Conservation (phyloP, 2,113 vertebrate species). For the Sorex araneus region DNA sequence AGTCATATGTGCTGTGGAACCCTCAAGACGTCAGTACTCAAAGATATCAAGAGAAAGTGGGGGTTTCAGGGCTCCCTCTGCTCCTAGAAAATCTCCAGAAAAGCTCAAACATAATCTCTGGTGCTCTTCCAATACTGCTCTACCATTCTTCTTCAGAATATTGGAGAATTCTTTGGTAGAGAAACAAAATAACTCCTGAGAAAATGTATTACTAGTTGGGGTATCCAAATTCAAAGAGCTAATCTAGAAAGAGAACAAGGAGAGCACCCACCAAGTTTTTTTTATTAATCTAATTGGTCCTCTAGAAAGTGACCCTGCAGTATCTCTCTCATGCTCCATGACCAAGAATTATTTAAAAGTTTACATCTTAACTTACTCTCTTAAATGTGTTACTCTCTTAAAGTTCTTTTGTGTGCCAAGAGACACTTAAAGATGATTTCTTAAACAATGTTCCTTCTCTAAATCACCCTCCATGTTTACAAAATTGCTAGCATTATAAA, state of each 20-base stretch:
- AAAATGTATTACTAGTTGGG: not conserved
- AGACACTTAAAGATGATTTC: conserved; percentile 39
- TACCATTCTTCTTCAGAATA: not conserved
- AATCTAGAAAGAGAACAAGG: conserved; percentile 5
- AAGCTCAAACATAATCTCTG: not conserved
- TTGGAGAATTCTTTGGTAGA: not conserved
- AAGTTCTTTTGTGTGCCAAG: not conserved
- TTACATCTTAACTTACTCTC: conserved; percentile 54
- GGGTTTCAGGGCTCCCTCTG: not conserved
- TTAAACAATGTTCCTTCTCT: conserved; percentile 59
- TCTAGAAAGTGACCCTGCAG: conserved; percentile 56
- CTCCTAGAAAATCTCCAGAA: not conserved
- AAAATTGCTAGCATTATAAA: conserved; percentile 39
- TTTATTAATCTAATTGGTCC: conserved; percentile 18
- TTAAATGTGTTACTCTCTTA: not conserved
- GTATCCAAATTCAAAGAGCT: not conserved
- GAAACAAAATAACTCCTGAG: conserved; percentile 22
- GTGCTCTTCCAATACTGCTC: not conserved
- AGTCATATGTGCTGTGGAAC: not conserved
- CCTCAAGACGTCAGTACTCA: not conserved
- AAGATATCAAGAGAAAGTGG: conserved; percentile 38
- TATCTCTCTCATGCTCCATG: not conserved
- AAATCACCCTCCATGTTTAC: conserved; percentile 24
- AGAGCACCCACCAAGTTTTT: conserved; percentile 57
- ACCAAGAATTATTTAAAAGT: conserved; percentile 53